Percentiles rank a stretch among this genome's conserved stretches.
Evolutionary conservation across 2,113 vertebrate genomes (phyloP).

Genomic region (Furnarius figulus): DNA sequence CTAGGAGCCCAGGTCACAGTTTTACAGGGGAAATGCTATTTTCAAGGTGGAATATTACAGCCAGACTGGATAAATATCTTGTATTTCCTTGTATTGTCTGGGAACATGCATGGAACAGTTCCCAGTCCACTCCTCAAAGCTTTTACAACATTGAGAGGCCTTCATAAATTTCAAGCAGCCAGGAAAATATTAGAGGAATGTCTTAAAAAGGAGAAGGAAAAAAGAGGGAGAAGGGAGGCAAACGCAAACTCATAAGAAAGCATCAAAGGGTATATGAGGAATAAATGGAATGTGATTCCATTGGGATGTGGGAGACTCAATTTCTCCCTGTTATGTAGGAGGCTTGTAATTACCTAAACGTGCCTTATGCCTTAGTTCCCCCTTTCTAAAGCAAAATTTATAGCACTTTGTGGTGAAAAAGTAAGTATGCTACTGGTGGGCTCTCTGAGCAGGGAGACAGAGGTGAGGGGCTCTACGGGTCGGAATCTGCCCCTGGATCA

Average conservation of each 20-base stretch:
- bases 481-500: not conserved
- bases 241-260: not conserved
- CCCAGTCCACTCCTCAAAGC: not conserved
- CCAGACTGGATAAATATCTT: not conserved
- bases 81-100: not conserved
- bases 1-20: not conserved
- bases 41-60: not conserved
- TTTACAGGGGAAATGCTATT: slow-evolving; percentile 5
- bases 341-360: not conserved
- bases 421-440: not conserved
- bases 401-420: not conserved
- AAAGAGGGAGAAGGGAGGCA: not conserved
- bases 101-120: not conserved
- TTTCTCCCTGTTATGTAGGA: not conserved
- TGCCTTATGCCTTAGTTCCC: not conserved
- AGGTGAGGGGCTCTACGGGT: fast-evolving
- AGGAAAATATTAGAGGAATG: not conserved
- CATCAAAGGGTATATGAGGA: not conserved
- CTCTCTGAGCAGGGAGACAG: not conserved
- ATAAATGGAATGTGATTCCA: not conserved
- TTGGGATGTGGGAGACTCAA: not conserved
- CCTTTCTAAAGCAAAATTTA: not conserved
- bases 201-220: not conserved
- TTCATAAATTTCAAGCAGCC: not conserved
- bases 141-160: not conserved